Evolutionary conservation across 2,888 invertebrate genomes (phyloP), one percentile per base, ranked within the genome.

Genomic region (Entomobrya proxima): DNA sequence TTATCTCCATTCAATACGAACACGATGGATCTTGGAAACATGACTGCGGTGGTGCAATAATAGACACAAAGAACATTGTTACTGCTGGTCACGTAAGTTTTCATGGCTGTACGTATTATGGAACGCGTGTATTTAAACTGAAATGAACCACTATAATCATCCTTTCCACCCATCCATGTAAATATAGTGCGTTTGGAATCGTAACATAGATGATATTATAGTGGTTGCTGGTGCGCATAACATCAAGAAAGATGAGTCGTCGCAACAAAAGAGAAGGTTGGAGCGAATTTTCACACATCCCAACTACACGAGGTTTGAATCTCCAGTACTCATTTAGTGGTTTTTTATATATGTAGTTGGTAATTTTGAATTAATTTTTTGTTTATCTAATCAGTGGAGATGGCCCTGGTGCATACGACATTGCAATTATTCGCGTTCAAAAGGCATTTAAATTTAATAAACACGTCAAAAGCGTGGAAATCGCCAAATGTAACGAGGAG

Each of bases 41-140:
- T 75, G 64, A 64, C 24, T 87, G 87, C 37, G 87, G 83, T 0
- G 87, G 87, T 2, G 69, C 87, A 1, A 86, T 87, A 50, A 32
- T 80, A 24, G 79, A 86, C 44, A 2, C 40, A 11, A 24, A 7
- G 0, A 37, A 79, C 50, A 55, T 87, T 13, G 27, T 87, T 9
- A 86, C 87, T 27, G 87, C 87, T 3, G 86, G 44, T 2, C 87
- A 87, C 47, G 86, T 83, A 69, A 75, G 75, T 75, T 18, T 27
- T 0, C 5, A 80, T 15, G n/a, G 52, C n/a, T 4, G 21, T 58
- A 6, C 7, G 15, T 40, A 11, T 40, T 40, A 40, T 7, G 44
- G 15, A 15, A 40, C 7, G 15, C 44, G 44, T 40, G 44, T 40
- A 40, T 15, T 40, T 11, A 11, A 11, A 11, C 7, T 40, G 44